Base-by-base conservation (phyloP, 1,140 invertebrate species). In the Centruroides sculpturatus region DNA sequence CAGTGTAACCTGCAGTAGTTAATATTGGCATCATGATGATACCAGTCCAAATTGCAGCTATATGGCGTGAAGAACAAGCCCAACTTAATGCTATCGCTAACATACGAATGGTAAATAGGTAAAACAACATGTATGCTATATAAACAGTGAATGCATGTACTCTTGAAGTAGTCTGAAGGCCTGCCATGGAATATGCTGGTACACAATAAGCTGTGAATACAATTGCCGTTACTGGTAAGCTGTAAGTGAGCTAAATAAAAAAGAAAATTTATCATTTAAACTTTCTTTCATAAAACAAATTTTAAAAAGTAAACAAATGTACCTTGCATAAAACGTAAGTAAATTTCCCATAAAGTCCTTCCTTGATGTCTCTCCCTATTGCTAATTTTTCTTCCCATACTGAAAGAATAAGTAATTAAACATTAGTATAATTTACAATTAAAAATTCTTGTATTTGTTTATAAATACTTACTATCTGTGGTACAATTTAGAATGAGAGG, bases 181-280 rank as follows among this genome's bases (percentile, higher is more conserved):
- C 88, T 9, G 85, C 84, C 89, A 93, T 92, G 23, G 87, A 87
- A 70, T 89, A 93, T 10, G 87, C 87, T 23, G 91, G 91, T 35
- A 91, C 81, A 34, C 89, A 69, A 70, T 87, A 92, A 1, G 86
- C 84, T 57, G 90, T 66, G 77, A 87, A 90, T 5, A 89, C 81
- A 57, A 79, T 63, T 74, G 74, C 72, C 56, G 84, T 81, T 7
- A 84, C 81, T 65, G 80, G 75, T 41, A 83, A 69, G 62, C 78
- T 81, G 67, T 80, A 80, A 9, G 81, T 62, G 5, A 81, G 73
- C 82, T 84, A 70, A 51, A 63, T 76, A 59, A 49, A 11, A n/a
- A 11, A 52, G 34, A 59, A 47, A 51, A n/a, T 1, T 2, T 2
- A 23, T 23, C 1, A 23, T 23, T 23, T 23, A 23, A 2, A 23